These are phyloP conservation scores for Cephus spinipes DNA, from an alignment of 2,888 invertebrate genomes.

Conservation along the genomic window DNA sequence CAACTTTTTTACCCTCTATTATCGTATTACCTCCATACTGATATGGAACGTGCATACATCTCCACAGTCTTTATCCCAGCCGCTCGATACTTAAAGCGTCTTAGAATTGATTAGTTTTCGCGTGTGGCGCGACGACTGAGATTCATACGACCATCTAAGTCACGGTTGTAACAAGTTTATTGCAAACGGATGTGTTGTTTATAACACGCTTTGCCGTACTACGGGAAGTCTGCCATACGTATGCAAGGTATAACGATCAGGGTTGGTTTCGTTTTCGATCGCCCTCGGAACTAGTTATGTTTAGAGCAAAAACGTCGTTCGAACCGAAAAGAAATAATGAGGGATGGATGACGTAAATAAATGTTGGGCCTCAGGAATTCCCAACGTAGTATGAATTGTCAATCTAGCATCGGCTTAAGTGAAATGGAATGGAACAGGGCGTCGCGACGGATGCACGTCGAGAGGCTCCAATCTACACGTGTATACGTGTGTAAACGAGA, in stretches of 20 bases:
- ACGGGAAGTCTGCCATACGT: constrained; percentile 34
- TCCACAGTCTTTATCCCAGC: neutral
- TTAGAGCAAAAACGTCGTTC: neutral
- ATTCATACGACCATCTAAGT: constrained; percentile 11
- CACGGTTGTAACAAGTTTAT: constrained; percentile 34
- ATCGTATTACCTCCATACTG: neutral
- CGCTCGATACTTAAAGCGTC: constrained; percentile 20
- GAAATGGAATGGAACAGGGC: neutral
- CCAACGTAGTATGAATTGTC: neutral
- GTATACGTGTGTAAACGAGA: neutral
- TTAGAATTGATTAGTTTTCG: constrained; percentile 27
- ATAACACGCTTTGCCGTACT: constrained; percentile 30
- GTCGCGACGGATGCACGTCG: neutral
- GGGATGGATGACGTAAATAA: neutral
- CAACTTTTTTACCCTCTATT: neutral
- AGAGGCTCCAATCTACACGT: neutral
- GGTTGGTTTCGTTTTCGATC: constrained; percentile 40
- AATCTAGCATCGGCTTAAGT: neutral
- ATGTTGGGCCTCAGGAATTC: neutral
- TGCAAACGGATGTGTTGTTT: constrained; percentile 45
- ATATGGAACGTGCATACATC: neutral
- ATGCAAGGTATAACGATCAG: constrained; percentile 17
- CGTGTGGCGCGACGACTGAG: constrained; percentile 16
- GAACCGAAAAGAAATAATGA: neutral
- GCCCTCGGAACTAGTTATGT: constrained; percentile 16